Evolutionary conservation across 2,797 vertebrate genomes (phyloP).

Genomic region (Enteromius argenteus): DNA sequence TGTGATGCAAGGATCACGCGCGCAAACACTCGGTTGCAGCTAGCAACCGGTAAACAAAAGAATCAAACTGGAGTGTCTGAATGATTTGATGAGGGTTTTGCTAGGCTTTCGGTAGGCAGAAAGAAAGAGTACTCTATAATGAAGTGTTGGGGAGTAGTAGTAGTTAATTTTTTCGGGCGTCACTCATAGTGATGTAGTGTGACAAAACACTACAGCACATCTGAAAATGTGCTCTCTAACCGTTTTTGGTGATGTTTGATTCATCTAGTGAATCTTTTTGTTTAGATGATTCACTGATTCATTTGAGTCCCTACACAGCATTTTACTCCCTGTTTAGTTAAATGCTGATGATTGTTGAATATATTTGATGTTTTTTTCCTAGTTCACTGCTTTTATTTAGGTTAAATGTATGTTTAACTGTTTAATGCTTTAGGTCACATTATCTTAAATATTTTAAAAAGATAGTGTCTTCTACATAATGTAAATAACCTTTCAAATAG

Average conservation of each 20-base stretch:
- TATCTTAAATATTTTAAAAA: neutral
- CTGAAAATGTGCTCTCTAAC: neutral
- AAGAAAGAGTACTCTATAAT: constrained; percentile 42
- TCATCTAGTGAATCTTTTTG: neutral
- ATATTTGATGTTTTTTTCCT: neutral
- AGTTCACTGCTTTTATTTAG: neutral
- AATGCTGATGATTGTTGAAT: neutral
- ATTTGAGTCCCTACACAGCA: neutral
- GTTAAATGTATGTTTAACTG: neutral
- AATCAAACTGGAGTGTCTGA: constrained; percentile 39
- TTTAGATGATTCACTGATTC: neutral
- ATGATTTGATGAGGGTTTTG: constrained; percentile 33
- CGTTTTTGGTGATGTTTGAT: neutral
- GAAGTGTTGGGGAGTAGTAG: constrained; percentile 5
- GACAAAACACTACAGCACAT: neutral
- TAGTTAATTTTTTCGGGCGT: neutral
- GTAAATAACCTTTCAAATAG: neutral
- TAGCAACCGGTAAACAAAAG: constrained; percentile 66
- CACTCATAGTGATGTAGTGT: neutral
- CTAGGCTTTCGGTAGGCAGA: constrained; percentile 36
- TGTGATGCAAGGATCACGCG: constrained; percentile 56
- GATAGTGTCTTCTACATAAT: neutral
- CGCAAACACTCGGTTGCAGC: constrained; percentile 52
- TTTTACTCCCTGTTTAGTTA: neutral
- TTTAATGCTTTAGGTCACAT: neutral